Evolutionary conservation across 2,113 vertebrate genomes (phyloP).

Genomic region (Poecilia latipinna): DNA sequence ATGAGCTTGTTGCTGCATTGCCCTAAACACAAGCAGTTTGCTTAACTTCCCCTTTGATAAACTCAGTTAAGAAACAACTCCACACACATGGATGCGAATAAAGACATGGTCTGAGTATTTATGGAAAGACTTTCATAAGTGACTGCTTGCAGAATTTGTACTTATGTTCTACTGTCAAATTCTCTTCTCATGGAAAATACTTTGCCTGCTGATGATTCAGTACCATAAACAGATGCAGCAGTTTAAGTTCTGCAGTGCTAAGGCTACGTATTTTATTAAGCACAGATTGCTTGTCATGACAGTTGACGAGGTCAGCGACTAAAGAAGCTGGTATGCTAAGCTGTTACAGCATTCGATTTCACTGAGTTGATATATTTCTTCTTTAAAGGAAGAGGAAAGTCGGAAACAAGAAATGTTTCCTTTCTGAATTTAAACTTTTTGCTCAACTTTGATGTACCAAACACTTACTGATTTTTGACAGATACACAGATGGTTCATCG

Average conservation of each 20-base stretch:
- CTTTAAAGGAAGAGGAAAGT: background rate
- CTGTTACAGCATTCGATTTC: background rate
- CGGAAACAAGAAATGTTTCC: background rate
- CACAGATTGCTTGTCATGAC: background rate
- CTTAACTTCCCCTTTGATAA: slow-evolving; percentile 37
- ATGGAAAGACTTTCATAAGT: background rate
- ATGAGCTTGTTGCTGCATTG: slow-evolving; percentile 27
- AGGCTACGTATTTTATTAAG: background rate
- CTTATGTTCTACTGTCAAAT: background rate
- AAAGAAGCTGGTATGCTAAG: background rate
- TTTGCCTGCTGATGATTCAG: background rate
- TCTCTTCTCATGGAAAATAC: background rate
- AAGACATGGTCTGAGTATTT: background rate
- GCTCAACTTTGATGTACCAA: background rate
- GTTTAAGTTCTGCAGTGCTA: background rate
- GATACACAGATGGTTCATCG: slow-evolving; percentile 14
- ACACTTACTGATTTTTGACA: no score
- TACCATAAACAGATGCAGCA: background rate
- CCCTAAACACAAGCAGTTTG: slow-evolving; percentile 40
- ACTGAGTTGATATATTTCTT: background rate
- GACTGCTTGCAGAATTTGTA: background rate
- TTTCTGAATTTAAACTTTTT: background rate
- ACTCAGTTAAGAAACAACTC: background rate
- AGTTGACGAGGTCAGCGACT: background rate
- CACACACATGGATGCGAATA: background rate